Percentiles rank a stretch among this genome's conserved stretches.
These are phyloP conservation scores for Helicoverpa assulta DNA, from an alignment of 2,888 invertebrate genomes.

Conservation along the genomic window DNA sequence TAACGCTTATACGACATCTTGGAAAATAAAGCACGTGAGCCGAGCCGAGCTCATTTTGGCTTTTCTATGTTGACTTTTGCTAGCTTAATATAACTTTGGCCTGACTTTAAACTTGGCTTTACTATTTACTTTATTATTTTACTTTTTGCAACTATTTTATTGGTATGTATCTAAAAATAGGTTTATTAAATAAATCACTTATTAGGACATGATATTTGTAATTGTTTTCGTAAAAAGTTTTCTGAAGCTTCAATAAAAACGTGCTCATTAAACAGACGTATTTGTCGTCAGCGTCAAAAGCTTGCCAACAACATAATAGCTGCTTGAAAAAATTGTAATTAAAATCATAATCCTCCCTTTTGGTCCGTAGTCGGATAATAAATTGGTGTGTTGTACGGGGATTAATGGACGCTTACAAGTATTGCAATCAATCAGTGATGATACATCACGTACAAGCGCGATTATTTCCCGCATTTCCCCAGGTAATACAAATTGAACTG, in stretches of 20 bases:
- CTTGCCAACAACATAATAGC: no score
- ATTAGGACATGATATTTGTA: no score
- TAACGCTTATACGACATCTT: slow-evolving; percentile 22
- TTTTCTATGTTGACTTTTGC: slow-evolving; percentile 1
- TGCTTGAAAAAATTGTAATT: no score
- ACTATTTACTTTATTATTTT: neutral
- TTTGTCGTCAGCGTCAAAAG: no score
- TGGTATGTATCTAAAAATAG: neutral
- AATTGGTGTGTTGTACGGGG: neutral
- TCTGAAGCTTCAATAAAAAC: no score
- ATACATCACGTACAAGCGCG: neutral
- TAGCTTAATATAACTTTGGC: neutral
- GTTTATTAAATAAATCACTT: no score
- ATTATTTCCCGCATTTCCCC: slow-evolving; percentile 30
- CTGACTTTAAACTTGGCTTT: neutral
- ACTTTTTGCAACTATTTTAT: neutral
- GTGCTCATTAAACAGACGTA: no score
- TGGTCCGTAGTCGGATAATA: neutral
- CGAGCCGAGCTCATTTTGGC: slow-evolving; percentile 1
- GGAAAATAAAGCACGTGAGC: slow-evolving; percentile 17
- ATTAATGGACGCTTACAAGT: slow-evolving; percentile 6
- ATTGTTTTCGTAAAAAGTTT: no score
- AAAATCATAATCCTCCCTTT: neutral
- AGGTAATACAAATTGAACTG: slow-evolving; percentile 28
- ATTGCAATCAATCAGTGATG: slow-evolving; percentile 35